Percentiles rank a stretch among this genome's conserved stretches.
Conservation (phyloP, 2,797 vertebrate species). For the Philypnodon macrostomus region DNA sequence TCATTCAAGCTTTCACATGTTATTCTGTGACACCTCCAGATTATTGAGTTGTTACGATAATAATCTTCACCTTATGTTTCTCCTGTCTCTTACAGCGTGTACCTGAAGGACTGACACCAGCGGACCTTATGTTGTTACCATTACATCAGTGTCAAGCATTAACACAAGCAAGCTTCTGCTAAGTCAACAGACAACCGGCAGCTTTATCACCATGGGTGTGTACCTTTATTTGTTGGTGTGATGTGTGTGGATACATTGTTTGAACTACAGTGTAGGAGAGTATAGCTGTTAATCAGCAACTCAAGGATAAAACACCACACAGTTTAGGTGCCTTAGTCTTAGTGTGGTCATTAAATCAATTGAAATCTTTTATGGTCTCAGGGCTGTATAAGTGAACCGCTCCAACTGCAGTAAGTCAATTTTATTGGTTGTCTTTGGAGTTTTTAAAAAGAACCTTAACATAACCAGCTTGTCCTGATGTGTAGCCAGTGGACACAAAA, state of each 20-base stretch:
- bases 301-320: neutral
- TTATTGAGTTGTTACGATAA: too few relatives aligned
- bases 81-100: conserved; percentile 7
- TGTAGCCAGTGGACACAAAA: too few relatives aligned
- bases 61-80: neutral
- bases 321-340: neutral
- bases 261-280: neutral
- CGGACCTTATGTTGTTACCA: conserved; percentile 38
- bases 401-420: too few relatives aligned
- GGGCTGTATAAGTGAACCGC: too few relatives aligned
- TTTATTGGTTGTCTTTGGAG: too few relatives aligned
- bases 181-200: conserved; percentile 10
- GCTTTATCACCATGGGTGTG: conserved; percentile 24
- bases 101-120: neutral
- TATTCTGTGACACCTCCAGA: too few relatives aligned
- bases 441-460: too few relatives aligned
- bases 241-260: neutral
- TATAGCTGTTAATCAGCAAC: conserved; percentile 3
- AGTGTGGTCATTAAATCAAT: too few relatives aligned
- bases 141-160: conserved; percentile 16
- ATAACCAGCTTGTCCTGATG: neutral
- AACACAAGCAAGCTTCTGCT: conserved; percentile 19
- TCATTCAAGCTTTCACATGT: too few relatives aligned
- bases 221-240: conserved; percentile 5
- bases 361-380: too few relatives aligned